Base-by-base conservation (phyloP, 2,113 vertebrate genomes). In the Cyanocitta stelleri region DNA sequence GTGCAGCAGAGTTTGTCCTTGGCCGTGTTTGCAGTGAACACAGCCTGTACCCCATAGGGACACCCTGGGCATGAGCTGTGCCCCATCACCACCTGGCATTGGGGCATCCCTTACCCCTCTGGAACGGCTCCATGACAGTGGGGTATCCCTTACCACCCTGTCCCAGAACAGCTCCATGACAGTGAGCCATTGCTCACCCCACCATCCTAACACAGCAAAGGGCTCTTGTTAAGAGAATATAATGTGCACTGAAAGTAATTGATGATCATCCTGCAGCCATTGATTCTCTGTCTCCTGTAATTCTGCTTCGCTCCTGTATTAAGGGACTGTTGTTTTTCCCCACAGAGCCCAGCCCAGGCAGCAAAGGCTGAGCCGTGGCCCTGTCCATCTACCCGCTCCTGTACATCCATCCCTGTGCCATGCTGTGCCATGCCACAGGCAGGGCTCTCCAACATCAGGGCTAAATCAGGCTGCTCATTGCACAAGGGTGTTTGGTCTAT, bases 31-130 rank as follows among this genome's bases (percentile, higher is more conserved):
- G 86, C 80, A 43, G 67, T 17, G 64, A 84, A 26, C 69, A 26
- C 48, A 46, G 52, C 39, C 66, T 27, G 33, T 7, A 5, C 27
- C 64, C 41, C 10, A 5, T 1, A 52, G 39, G 76, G 54, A 33
- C 56, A 33, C 16, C 9, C 77, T 1, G 1, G 63, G n/a, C 3
- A 1, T 2, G 20, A 3, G 4, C 71, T 55, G 54, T 0, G 1
- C 58, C 62, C 48, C 10, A 51, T 6, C 48, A 21, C n/a, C 7
- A 1, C 0, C 2, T 55, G 39, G 52, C 51, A 16, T 2, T 24
- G 6, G 2, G 37, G 52, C 64, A 56, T 52, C 12, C 1, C 74
- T 63, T 35, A 37, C 12, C 7, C 8, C 75, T 24, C 41, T 55
- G 66, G 56, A 55, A 73, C 0, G 12, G 64, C 56, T 56, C 48